phyloP scores from a whole-genome alignment of 92 coral and sea anemone species.

The Parazoanthus darwini region DNA sequence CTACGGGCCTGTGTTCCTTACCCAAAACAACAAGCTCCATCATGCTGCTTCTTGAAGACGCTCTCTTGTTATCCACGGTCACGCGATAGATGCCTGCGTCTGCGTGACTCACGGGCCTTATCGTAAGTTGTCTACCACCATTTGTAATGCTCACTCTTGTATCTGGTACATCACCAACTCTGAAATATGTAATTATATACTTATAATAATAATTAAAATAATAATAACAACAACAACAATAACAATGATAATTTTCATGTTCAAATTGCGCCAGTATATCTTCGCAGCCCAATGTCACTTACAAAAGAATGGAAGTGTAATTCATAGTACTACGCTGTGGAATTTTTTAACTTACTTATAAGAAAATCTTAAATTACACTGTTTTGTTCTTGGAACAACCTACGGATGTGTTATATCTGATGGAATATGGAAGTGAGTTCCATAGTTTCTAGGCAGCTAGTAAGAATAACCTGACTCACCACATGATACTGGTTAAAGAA shows the following conservation, averaged over 20 bases:
- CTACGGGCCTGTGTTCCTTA: not conserved
- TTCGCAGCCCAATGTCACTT: too few species aligned
- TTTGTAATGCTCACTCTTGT: conserved; percentile 12
- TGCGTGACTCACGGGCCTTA: not conserved
- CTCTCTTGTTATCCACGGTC: conserved; percentile 25
- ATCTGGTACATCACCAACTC: conserved; percentile 11
- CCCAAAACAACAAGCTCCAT: conserved; percentile 19
- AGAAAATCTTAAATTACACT: too few species aligned
- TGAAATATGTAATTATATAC: not conserved
- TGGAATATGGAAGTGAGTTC: too few species aligned
- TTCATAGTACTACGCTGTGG: too few species aligned
- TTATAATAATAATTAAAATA: too few species aligned
- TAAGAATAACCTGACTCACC: too few species aligned
- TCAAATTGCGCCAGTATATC: not conserved
- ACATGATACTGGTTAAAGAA: too few species aligned
- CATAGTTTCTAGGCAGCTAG: too few species aligned
- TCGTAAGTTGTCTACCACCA: not conserved
- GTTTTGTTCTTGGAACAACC: too few species aligned
- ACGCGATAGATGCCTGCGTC: conserved; percentile 29
- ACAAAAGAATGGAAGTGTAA: too few species aligned
- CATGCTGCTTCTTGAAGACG: conserved; percentile 20
- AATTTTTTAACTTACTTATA: too few species aligned
- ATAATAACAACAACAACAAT: not conserved
- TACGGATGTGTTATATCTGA: too few species aligned
- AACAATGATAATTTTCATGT: not conserved